Evolutionary conservation across 2,113 vertebrate species (phyloP).

Genomic region (Gallinago media): DNA sequence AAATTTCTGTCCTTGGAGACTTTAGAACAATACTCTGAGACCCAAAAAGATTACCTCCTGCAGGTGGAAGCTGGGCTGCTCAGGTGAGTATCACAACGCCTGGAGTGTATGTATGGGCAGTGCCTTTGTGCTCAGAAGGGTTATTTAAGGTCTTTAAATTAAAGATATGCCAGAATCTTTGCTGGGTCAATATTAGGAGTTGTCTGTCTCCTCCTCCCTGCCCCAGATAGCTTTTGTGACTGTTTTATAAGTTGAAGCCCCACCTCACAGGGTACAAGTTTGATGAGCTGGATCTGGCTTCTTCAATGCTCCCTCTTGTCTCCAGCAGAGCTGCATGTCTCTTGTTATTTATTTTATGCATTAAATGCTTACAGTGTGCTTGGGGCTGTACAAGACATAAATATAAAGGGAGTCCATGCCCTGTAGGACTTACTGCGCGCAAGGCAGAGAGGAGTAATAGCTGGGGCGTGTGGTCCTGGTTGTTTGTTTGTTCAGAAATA

Average conservation of each 20-base stretch:
- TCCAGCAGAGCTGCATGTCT: slow-evolving; percentile 24
- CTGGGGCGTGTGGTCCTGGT: neutral
- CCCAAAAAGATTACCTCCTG: neutral
- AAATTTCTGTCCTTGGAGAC: neutral
- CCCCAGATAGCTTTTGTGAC: neutral
- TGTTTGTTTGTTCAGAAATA: slow-evolving; percentile 1
- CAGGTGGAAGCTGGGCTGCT: neutral
- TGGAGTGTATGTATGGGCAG: fast-evolving
- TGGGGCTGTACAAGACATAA: slow-evolving; percentile 52
- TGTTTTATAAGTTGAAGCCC: neutral
- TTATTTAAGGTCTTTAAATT: neutral
- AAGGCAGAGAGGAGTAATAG: slow-evolving; percentile 15
- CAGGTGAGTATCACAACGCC: neutral
- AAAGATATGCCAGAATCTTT: neutral
- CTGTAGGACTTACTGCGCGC: neutral
- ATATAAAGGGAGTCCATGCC: slow-evolving; percentile 35
- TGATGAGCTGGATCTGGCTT: slow-evolving; percentile 13
- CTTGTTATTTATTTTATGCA: slow-evolving; percentile 62
- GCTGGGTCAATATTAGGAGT: neutral
- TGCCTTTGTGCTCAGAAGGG: neutral
- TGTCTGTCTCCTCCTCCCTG: neutral
- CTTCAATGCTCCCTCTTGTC: neutral
- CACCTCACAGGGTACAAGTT: neutral
- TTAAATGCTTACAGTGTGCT: slow-evolving; percentile 59
- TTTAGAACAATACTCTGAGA: neutral